A percentile compares a stretch with the other conserved stretches of the same genome.
Evolutionary conservation across 1,140 invertebrate genomes (phyloP).

Genomic region (Drosophila kohkoa): DNA sequence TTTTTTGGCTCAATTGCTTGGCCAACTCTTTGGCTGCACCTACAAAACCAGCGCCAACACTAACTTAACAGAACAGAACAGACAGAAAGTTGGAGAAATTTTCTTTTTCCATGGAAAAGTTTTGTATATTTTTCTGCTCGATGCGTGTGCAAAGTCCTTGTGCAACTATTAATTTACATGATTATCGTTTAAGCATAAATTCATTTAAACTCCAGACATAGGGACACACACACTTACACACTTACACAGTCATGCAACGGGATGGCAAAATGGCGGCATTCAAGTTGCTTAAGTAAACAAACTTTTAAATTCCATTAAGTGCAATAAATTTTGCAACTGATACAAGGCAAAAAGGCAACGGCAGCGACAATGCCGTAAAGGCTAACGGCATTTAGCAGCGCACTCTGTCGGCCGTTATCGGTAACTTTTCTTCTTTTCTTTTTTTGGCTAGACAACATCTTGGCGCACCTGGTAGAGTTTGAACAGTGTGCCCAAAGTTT

Average conservation of each 20-base stretch:
- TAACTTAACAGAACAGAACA: constrained; percentile 20
- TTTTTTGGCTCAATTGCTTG: constrained; percentile 72
- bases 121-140: constrained; percentile 40
- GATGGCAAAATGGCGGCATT: constrained; percentile 40
- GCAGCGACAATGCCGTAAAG: constrained; percentile 26
- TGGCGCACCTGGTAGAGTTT: constrained; percentile 34
- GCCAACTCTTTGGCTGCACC: constrained; percentile 68
- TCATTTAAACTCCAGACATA: constrained; percentile 52
- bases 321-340: constrained; percentile 78
- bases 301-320: constrained; percentile 83
- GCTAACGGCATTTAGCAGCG: constrained; percentile 11
- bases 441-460: constrained; percentile 7
- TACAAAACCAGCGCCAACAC: constrained; percentile 46
- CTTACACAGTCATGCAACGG: neutral
- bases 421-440: constrained; percentile 36
- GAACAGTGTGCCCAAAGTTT: constrained; percentile 44
- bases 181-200: constrained; percentile 75
- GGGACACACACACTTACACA: constrained; percentile 8
- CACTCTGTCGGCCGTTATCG: constrained; percentile 39
- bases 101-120: constrained; percentile 38
- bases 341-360: constrained; percentile 40
- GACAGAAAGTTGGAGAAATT: constrained; percentile 40
- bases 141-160: constrained; percentile 40
- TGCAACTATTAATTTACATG: constrained; percentile 73
- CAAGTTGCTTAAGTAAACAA: constrained; percentile 64